A percentile compares a stretch with the other conserved stretches of the same genome.
These are phyloP conservation scores for Turdus rufiventris DNA, from an alignment of 2,113 vertebrate species.

Conservation along the genomic window DNA sequence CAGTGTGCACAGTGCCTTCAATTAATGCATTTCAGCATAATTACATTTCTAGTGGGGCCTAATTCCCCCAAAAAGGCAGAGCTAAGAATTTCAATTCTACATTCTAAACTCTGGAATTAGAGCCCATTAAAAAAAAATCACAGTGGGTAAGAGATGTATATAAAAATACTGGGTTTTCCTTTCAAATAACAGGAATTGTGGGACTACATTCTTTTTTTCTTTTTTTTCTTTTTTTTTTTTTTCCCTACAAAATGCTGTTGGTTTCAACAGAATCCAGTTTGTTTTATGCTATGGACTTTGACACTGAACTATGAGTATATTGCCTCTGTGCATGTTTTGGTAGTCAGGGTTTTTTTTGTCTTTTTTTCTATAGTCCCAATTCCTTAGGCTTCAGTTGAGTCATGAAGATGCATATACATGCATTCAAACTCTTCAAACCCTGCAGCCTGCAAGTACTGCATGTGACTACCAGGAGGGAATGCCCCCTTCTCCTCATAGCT, in stretches of 20 bases:
- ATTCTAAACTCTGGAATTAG: slow-evolving; percentile 72
- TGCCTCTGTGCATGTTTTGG: slow-evolving; percentile 61
- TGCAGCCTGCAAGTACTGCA: slow-evolving; percentile 50
- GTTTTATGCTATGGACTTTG: slow-evolving; percentile 64
- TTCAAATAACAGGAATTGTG: slow-evolving; percentile 70
- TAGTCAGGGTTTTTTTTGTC: neutral
- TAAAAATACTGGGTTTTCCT: slow-evolving; percentile 78
- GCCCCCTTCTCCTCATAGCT: slow-evolving; percentile 40
- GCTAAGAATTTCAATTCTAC: slow-evolving; percentile 72
- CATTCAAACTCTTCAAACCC: slow-evolving; percentile 53
- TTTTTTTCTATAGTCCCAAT: slow-evolving; percentile 13
- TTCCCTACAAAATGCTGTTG: slow-evolving; percentile 67
- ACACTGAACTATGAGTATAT: slow-evolving; percentile 50
- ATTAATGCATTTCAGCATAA: slow-evolving; percentile 73
- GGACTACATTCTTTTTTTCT: slow-evolving; percentile 68
- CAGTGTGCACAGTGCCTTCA: slow-evolving; percentile 76
- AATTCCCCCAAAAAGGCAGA: slow-evolving; percentile 71
- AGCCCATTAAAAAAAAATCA: slow-evolving; percentile 83
- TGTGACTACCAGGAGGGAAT: slow-evolving; percentile 30
- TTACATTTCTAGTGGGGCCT: slow-evolving; percentile 67
- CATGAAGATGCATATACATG: slow-evolving; percentile 37
- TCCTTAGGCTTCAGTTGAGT: slow-evolving; percentile 51
- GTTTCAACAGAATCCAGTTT: slow-evolving; percentile 71
- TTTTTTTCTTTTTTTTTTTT: neutral
- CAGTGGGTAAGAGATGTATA: slow-evolving; percentile 91